Base-by-base conservation (phyloP, 1,140 invertebrate genomes). In the Mesaphorura yosii region DNA sequence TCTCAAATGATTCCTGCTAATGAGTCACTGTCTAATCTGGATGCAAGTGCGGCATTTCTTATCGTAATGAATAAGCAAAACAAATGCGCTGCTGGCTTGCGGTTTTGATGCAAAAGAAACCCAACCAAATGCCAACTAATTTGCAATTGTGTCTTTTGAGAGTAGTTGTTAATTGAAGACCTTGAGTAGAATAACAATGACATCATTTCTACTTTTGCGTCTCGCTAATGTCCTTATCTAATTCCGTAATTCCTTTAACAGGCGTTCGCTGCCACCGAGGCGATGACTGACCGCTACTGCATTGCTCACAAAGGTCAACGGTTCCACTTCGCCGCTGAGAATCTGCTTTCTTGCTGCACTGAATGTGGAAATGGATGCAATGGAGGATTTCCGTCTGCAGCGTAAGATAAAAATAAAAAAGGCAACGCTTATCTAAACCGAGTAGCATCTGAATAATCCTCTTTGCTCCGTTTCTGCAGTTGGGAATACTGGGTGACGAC, bases 211-310 rank as follows among this genome's bases (percentile, higher is more conserved):
- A 7, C 22, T 42, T 10, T 42, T 6, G 40, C 22, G 6, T 20
- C 17, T 20, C 23, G 12, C 7, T 46, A 7, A 42, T 42, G 40
- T 42, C 40, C 17, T 42, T 42, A 22, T n/a, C 23, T 42, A 22
- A 19, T 42, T 7, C 6, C 23, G 17, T 19, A 6, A 42, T 46
- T 46, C 29, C 5, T 10, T 46, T 26, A 44, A 15, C 46, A 83
- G 83, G 87, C 88, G 6, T 88, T 91, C 69, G 89, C 87, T 45
- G 88, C 90, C n/a, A 88, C 88, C 1, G 88, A 90, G 70, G 84
- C 89, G 1, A 94, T 95, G 81, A 52, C 55, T 7, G 91, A 96
- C 68, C 73, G 91, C 48, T 76, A 76, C 44, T 96, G 91, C 68
- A 91, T 92, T 60, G 82, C 85, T 58, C 85, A 83, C 0, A 77